Base-by-base conservation (phyloP, 1,140 invertebrate species). In the Pectinophora gossypiella region DNA sequence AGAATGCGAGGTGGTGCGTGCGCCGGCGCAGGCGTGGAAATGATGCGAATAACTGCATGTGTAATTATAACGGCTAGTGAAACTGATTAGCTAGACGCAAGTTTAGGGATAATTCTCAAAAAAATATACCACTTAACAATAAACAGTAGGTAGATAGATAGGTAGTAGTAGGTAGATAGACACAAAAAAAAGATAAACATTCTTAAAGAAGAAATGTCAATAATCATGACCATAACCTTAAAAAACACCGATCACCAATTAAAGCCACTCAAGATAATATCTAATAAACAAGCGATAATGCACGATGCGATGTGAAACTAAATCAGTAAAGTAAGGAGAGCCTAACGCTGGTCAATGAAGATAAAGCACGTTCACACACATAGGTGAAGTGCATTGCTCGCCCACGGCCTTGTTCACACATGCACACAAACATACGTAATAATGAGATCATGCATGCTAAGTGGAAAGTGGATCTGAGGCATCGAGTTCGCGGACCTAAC, bases 331-430 rank as follows among this genome's bases (percentile, higher is more conserved):
- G 50, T 48, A 55, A 55, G 44, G 50, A 55, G 53, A 54, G 56
- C 51, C 64, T 59, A 52, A 61, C 56, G 61, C 48, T 60, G 51
- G 63, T 64, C 54, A 63, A 56, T 65, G 67, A 49, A 66, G 75
- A 83, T 81, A 79, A 76, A 74, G 74, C 72, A 80, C 76, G 64
- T 48, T 58, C 36, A 15, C 36, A 40, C 36, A 40, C 36, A 15
- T 40, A 15, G 10, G 16, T 13, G 36, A 40, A 40, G 16, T 40
- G 16, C 36, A 40, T 40, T 40, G 16, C 16, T 7, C n/a, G 36
- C n/a, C 36, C n/a, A 40, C 36, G 15, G 16, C 7, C 27, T 32
- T 15, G 13, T 15, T 15, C 16, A 15, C 16, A 40, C 36, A 40
- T 15, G 16, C 16, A 40, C 16, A 40, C 36, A 40, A 40, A 16